These are phyloP conservation scores for Lymantria dispar DNA, from an alignment of 2,888 invertebrate species.

Conservation along the genomic window DNA sequence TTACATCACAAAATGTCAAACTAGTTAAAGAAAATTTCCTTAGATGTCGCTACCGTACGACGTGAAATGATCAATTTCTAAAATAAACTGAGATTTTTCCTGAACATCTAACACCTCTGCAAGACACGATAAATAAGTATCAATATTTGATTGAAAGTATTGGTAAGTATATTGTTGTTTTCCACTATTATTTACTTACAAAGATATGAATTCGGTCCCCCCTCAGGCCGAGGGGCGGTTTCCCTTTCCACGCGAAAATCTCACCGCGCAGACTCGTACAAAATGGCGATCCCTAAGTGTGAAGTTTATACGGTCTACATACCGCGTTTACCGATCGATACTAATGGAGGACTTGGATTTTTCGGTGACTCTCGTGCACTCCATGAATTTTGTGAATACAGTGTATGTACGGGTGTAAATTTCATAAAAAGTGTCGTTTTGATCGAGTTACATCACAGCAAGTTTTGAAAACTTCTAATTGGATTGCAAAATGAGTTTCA, in stretches of 20 bases:
- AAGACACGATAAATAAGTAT: constrained; percentile 42
- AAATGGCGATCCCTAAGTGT: constrained; percentile 85
- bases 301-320: constrained; percentile 72
- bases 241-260: constrained; percentile 77
- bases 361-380: constrained; percentile 74
- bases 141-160: constrained; percentile 41
- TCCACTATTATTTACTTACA: constrained; percentile 40
- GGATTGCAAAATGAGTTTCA: constrained; percentile 77
- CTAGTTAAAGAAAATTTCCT: constrained; percentile 51
- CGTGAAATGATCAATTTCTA: constrained; percentile 74
- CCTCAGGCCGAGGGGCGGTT: constrained; percentile 74
- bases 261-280: constrained; percentile 87
- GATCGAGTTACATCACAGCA: constrained; percentile 78
- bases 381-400: constrained; percentile 64
- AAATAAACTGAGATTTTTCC: constrained; percentile 75
- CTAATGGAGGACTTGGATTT: constrained; percentile 79
- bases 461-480: constrained; percentile 67
- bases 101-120: constrained; percentile 47
- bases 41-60: constrained; percentile 65
- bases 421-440: constrained; percentile 75
- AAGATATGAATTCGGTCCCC: constrained; percentile 59
- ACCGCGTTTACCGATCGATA: constrained; percentile 85
- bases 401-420: constrained; percentile 68
- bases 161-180: constrained; percentile 55
- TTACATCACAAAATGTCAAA: constrained; percentile 60